These are phyloP conservation scores for Hemistola chrysoprasaria DNA, from an alignment of 2,888 invertebrate genomes.

Conservation along the genomic window DNA sequence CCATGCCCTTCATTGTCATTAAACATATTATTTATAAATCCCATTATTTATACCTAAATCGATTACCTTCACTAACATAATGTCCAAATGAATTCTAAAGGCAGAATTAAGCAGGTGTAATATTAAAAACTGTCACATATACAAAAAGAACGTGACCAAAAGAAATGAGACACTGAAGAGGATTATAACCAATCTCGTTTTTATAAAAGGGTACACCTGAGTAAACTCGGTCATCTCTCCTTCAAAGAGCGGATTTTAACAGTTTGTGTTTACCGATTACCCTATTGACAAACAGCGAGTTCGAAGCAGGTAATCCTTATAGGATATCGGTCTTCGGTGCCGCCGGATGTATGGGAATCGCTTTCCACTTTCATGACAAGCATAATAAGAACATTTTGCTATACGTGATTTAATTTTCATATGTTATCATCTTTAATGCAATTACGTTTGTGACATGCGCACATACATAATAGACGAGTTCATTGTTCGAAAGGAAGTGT, in stretches of 20 bases:
- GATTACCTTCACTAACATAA: slow-evolving; percentile 9
- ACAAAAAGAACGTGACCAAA: slow-evolving; percentile 34
- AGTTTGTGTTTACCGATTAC: slow-evolving; percentile 76
- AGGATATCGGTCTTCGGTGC: slow-evolving; percentile 45
- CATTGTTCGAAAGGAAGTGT: no score
- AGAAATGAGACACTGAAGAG: slow-evolving; percentile 49
- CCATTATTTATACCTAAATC: no score
- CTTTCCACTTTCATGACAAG: slow-evolving; percentile 33
- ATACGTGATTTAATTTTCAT: slow-evolving; percentile 15
- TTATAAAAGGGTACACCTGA: slow-evolving; percentile 67
- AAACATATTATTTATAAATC: no score
- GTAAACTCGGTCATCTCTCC: slow-evolving; percentile 60
- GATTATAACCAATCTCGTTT: slow-evolving; percentile 48
- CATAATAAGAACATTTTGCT: slow-evolving; percentile 31
- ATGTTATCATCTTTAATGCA: neutral
- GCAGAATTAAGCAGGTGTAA: slow-evolving; percentile 13
- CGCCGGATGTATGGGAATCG: slow-evolving; percentile 46
- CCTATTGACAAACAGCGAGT: slow-evolving; percentile 66
- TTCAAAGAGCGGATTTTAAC: slow-evolving; percentile 76
- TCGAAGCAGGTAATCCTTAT: slow-evolving; percentile 71
- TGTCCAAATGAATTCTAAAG: no score
- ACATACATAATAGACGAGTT: no score
- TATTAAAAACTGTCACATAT: slow-evolving; percentile 40
- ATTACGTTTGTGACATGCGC: no score
- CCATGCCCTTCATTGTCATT: no score